Evolutionary conservation across 2,797 vertebrate genomes (phyloP).

Genomic region (Amblyraja radiata): DNA sequence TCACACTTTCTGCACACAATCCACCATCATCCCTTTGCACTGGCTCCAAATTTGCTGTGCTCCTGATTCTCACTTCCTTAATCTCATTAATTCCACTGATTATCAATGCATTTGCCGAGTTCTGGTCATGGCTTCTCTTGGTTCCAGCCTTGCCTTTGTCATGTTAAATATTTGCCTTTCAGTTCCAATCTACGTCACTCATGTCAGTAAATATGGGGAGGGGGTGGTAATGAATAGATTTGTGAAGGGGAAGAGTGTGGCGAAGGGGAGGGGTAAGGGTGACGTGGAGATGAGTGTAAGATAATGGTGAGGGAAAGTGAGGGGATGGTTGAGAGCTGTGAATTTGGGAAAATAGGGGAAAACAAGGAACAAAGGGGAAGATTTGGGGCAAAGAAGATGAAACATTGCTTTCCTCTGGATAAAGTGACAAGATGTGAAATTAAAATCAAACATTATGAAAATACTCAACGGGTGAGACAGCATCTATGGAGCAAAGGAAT

Average conservation of each 20-base stretch:
- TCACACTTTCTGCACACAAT: not conserved
- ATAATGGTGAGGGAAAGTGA: too few relatives aligned
- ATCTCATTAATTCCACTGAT: conserved; percentile 9
- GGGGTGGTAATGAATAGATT: not conserved
- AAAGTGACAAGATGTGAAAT: too few relatives aligned
- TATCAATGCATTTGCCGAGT: not conserved
- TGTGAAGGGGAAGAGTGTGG: not conserved
- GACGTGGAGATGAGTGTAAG: not conserved
- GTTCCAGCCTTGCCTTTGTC: not conserved
- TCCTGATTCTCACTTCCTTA: not conserved
- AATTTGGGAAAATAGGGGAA: too few relatives aligned
- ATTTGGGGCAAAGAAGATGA: too few relatives aligned
- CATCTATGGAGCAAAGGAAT: too few relatives aligned
- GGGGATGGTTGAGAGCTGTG: too few relatives aligned
- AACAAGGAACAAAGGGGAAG: too few relatives aligned
- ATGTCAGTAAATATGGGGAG: not conserved
- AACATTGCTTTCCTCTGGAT: too few relatives aligned
- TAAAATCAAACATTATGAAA: too few relatives aligned
- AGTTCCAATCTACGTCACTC: not conserved
- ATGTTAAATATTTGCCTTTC: conserved; percentile 27
- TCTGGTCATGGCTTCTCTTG: not conserved
- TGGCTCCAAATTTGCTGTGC: not conserved
- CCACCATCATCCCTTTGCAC: not conserved
- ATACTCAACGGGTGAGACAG: too few relatives aligned
- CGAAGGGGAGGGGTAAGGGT: not conserved